Conservation (phyloP, 2,888 invertebrate genomes). For the Drosophila antonietae region DNA sequence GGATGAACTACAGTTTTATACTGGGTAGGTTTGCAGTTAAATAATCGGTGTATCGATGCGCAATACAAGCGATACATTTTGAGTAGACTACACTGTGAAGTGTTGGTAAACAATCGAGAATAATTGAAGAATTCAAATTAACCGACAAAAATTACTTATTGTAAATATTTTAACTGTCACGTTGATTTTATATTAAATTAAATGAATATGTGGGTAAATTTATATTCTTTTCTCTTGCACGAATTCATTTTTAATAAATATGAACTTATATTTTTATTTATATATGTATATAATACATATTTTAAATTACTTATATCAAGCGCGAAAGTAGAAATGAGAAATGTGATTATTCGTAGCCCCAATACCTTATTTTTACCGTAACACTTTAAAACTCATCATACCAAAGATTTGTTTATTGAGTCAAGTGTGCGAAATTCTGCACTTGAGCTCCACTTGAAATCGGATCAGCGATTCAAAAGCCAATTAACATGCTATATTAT, state of each 20-base stretch:
- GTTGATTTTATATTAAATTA: background rate
- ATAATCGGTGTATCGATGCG: slow-evolving; percentile 18
- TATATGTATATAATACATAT: background rate
- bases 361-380: background rate
- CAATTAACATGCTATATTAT: slow-evolving; percentile 41
- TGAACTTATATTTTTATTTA: background rate
- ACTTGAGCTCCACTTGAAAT: slow-evolving; percentile 74
- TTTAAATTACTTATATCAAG: background rate
- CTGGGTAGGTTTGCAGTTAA: slow-evolving; percentile 23
- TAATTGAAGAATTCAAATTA: background rate
- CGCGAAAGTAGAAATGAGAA: background rate
- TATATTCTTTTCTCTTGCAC: background rate
- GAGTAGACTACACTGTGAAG: background rate
- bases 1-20: slow-evolving; percentile 32
- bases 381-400: slow-evolving; percentile 9
- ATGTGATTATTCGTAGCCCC: too few relatives aligned
- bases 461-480: slow-evolving; percentile 34
- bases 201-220: background rate
- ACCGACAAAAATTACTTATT: background rate
- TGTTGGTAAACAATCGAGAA: background rate
- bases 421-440: slow-evolving; percentile 75
- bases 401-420: slow-evolving; percentile 42
- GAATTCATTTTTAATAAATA: background rate
- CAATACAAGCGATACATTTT: background rate
- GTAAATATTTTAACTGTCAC: background rate